Evolutionary conservation across 2,113 vertebrate genomes (phyloP), one percentile per base, ranked within the genome.

Genomic region (Fregetta grallaria): DNA sequence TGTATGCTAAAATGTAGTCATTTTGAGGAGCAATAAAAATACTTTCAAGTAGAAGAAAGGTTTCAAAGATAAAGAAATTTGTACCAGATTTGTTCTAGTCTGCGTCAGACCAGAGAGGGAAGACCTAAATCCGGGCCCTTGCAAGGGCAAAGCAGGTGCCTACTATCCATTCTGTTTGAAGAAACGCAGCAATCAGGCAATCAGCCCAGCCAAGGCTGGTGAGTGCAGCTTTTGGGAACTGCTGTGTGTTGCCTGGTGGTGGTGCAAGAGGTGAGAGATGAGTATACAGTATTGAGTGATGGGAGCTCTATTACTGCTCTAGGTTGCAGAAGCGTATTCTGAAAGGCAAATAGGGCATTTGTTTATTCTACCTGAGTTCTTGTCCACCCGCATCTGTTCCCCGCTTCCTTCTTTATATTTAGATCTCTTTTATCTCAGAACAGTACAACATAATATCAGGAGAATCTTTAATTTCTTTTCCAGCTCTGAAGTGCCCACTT

Each of bases 21-120:
- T 95, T 94, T 79, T 88, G 81, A 95, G 58, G 71, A 94, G 87
- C 84, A 90, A 83, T 94, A 95, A 96, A 94, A 88, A 68, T 72
- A 76, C 36, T 93, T 87, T 66, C 66, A 82, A 82, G 56, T 42
- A 79, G 53, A 82, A 78, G 36, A 73, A 92, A 90, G 42, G 40
- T 94, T 95, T 88, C 34, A 73, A 73, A 91, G 66, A 66, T 65
- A 85, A 85, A 85, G 30, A 36, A 61, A 45, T 93, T 87, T 91
- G 34, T 72, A 65, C 40, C 62, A 53, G 30, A 19, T 75, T 79
- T 85, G 23, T 90, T 93, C 21, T 76, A 63, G 38, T 36, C 75
- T 89, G 8, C 66, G 16, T 85, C 70, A 70, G 40, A 76, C 34
- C 10, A 38, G 53, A 73, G 61, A 52, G 18, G 15, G 22, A 89